These are phyloP conservation scores for Pristionchus arcanus DNA, from an alignment of 2,888 invertebrate genomes.

Conservation along the genomic window DNA sequence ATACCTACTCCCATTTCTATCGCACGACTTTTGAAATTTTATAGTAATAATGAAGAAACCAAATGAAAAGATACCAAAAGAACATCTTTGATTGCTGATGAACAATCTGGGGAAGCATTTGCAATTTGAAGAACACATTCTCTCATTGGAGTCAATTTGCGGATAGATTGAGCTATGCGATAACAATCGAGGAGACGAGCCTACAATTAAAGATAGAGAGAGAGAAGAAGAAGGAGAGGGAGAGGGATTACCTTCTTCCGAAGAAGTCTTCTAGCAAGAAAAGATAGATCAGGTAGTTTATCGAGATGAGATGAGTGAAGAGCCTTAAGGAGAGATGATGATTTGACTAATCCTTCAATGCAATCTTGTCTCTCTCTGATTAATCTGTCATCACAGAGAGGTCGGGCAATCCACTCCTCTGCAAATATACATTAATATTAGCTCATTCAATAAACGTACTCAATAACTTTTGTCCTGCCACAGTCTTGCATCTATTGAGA, in stretches of 20 bases:
- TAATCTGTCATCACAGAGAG: constrained; percentile 68
- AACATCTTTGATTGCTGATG: constrained; percentile 28
- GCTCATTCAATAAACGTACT: constrained; percentile 58
- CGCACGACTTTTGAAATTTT: no score
- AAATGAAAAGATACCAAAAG: background rate
- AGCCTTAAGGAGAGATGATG: background rate
- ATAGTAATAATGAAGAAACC: no score
- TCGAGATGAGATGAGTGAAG: constrained; percentile 7
- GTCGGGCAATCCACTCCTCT: constrained; percentile 77
- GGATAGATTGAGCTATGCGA: constrained; percentile 49
- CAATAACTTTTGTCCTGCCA: constrained; percentile 72
- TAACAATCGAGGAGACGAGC: constrained; percentile 53
- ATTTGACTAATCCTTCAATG: constrained; percentile 25
- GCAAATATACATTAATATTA: background rate
- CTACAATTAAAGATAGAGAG: background rate
- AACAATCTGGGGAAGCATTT: background rate
- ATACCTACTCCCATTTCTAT: no score
- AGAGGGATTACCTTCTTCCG: constrained; percentile 28
- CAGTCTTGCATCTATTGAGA: constrained; percentile 75
- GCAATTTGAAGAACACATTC: constrained; percentile 17
- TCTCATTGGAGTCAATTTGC: constrained; percentile 20
- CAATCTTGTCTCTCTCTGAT: constrained; percentile 66
- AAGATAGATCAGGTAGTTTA: constrained; percentile 51
- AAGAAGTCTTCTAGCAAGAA: constrained; percentile 39
- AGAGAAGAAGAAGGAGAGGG: background rate